Percentiles rank a stretch among this genome's conserved stretches.
Evolutionary conservation across 2,888 invertebrate genomes (phyloP).

Genomic region (Nymphalis urticae): DNA sequence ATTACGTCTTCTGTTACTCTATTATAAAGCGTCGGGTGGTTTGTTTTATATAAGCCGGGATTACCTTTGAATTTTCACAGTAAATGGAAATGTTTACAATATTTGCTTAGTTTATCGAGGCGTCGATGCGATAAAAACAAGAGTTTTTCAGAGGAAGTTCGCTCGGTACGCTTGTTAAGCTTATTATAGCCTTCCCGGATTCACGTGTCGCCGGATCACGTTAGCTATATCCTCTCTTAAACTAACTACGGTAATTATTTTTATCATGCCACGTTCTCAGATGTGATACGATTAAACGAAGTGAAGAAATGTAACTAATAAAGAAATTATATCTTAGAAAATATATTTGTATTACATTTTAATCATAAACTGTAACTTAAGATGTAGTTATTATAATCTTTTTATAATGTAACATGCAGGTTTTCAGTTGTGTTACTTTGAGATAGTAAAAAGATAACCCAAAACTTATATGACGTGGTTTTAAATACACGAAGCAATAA

Average conservation of each 20-base stretch:
- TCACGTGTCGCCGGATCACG: slow-evolving; percentile 41
- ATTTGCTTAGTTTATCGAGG: slow-evolving; percentile 17
- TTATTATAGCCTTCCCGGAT: slow-evolving; percentile 47
- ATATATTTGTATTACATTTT: neutral
- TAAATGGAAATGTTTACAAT: slow-evolving; percentile 20
- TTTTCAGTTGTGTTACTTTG: no score
- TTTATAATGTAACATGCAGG: no score
- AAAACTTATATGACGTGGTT: no score
- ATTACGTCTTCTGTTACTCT: slow-evolving; percentile 46
- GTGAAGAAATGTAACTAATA: neutral
- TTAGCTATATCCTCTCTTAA: slow-evolving; percentile 15
- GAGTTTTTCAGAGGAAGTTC: slow-evolving; percentile 38
- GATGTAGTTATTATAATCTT: no score
- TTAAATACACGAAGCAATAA: no score
- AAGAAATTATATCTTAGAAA: neutral
- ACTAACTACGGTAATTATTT: slow-evolving; percentile 14
- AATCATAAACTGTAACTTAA: no score
- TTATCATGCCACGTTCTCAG: neutral
- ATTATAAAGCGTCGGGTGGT: slow-evolving; percentile 48
- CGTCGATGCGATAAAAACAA: slow-evolving; percentile 20
- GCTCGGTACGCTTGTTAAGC: slow-evolving; percentile 41
- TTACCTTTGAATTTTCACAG: slow-evolving; percentile 39
- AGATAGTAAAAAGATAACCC: no score
- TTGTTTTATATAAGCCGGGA: slow-evolving; percentile 43
- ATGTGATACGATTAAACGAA: neutral